A percentile compares a stretch with the other conserved stretches of the same genome.
Evolutionary conservation across 23 tunicate genomes (phyloP).

Genomic region (Styela plicata): DNA sequence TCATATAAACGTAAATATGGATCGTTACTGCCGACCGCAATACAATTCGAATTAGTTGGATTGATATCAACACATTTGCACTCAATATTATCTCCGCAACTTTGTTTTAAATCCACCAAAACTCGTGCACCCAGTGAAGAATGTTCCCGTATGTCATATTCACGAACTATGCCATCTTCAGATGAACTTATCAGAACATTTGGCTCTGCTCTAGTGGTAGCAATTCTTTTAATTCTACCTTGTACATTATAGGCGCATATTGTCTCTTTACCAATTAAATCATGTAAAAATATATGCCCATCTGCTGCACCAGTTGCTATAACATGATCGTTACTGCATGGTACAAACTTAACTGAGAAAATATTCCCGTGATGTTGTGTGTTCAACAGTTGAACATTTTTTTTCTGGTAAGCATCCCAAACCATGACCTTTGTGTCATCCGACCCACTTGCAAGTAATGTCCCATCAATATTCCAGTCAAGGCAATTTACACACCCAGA

Average conservation of each 20-base stretch:
- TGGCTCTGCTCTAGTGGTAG: conserved; percentile 38
- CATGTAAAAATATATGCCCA: conserved; percentile 59
- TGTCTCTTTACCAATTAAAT: conserved; percentile 40
- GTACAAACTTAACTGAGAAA: conserved; percentile 79
- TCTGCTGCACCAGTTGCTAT: conserved; percentile 95
- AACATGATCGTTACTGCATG: conserved; percentile 37
- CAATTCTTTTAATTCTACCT: conserved; percentile 73
- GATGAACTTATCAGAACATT: conserved; percentile 67
- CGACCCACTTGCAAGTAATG: conserved; percentile 82
- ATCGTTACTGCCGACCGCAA: conserved; percentile 86
- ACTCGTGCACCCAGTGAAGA: conserved; percentile 12
- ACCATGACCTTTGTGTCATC: conserved; percentile 80
- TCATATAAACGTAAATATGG: conserved; percentile 79
- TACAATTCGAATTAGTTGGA: conserved; percentile 49
- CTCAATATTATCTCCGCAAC: conserved; percentile 46
- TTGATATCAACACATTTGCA: conserved; percentile 78
- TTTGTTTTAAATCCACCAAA: conserved; percentile 44
- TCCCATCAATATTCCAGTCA: conserved; percentile 78
- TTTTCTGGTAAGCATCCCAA: conserved; percentile 54
- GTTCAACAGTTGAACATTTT: conserved; percentile 18
- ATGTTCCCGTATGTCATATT: conserved; percentile 69
- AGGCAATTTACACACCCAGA: conserved; percentile 94
- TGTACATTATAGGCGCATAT: conserved; percentile 16
- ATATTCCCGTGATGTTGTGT: conserved; percentile 80
- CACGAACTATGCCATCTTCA: conserved; percentile 78